Percentiles rank a stretch among this genome's conserved stretches.
Conservation (phyloP, 2,797 vertebrate genomes). For the Tapera naevia region DNA sequence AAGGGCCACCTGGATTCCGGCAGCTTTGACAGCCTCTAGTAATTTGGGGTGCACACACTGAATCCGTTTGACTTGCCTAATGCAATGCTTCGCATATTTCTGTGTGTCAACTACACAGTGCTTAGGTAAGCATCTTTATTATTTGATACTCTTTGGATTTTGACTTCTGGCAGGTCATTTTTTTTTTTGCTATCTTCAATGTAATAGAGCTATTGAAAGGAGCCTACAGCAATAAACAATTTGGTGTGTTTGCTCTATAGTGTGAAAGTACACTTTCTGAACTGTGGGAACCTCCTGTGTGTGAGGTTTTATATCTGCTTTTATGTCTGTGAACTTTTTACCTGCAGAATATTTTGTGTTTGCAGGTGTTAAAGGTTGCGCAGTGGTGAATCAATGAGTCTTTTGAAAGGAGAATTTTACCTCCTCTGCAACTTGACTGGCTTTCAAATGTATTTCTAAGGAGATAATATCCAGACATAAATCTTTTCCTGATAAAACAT, state of each 20-base stretch:
- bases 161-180: not conserved
- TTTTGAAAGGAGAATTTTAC: not conserved
- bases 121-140: not conserved
- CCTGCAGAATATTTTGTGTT: not conserved
- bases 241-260: not conserved
- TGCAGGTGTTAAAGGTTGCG: not conserved
- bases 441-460: not conserved
- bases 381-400: not conserved
- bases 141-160: slow-evolving; percentile 25
- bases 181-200: not conserved
- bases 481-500: not conserved
- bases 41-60: not conserved
- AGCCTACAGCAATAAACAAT: not conserved
- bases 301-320: not conserved
- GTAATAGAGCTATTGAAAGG: not conserved
- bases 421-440: not conserved
- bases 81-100: not conserved
- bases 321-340: slow-evolving; percentile 4
- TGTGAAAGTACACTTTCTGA: not conserved
- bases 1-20: not conserved
- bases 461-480: not conserved
- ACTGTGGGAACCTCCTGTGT: not conserved
- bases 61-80: rapidly evolving
- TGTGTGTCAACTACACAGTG: not conserved
- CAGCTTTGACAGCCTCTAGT: not conserved